Conservation (phyloP, 1,140 invertebrate species). For the Heliconius himera region DNA sequence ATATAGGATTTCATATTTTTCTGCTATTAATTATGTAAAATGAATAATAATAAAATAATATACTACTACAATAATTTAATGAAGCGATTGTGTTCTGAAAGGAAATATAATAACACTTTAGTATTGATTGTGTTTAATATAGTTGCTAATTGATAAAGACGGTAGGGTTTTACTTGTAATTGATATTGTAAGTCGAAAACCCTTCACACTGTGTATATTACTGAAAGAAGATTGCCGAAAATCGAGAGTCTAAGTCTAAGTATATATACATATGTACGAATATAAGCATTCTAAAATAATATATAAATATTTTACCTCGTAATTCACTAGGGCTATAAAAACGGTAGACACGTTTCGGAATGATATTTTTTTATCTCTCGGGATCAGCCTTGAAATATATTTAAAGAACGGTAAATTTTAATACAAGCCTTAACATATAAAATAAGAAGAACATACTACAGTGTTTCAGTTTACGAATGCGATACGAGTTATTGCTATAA, state of each 20-base stretch:
- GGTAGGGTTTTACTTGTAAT: too few relatives aligned
- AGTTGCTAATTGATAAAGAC: too few relatives aligned
- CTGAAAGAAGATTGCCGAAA: too few relatives aligned
- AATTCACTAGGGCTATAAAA: slow-evolving; percentile 70
- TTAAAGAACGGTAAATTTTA: slow-evolving; percentile 40
- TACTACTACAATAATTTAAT: too few relatives aligned
- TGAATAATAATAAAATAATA: neutral
- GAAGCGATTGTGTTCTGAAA: too few relatives aligned
- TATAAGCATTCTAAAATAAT: slow-evolving; percentile 59
- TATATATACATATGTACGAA: too few relatives aligned
- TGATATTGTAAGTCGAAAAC: too few relatives aligned
- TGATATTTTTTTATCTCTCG: slow-evolving; percentile 53
- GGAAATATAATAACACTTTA: too few relatives aligned
- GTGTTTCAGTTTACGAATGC: slow-evolving; percentile 26
- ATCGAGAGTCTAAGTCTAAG: too few relatives aligned
- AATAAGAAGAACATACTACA: too few relatives aligned
- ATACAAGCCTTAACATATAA: slow-evolving; percentile 42
- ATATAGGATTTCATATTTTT: neutral
- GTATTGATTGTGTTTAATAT: too few relatives aligned
- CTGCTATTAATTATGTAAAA: neutral
- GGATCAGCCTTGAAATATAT: slow-evolving; percentile 47
- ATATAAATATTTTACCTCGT: slow-evolving; percentile 73
- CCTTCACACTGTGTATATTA: too few relatives aligned
- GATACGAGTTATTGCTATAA: slow-evolving; percentile 26
- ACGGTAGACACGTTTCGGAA: slow-evolving; percentile 55